Evolutionary conservation across 35 echinoderm and acorn worm genomes (phyloP).

Genomic region (Acanthaster planci): DNA sequence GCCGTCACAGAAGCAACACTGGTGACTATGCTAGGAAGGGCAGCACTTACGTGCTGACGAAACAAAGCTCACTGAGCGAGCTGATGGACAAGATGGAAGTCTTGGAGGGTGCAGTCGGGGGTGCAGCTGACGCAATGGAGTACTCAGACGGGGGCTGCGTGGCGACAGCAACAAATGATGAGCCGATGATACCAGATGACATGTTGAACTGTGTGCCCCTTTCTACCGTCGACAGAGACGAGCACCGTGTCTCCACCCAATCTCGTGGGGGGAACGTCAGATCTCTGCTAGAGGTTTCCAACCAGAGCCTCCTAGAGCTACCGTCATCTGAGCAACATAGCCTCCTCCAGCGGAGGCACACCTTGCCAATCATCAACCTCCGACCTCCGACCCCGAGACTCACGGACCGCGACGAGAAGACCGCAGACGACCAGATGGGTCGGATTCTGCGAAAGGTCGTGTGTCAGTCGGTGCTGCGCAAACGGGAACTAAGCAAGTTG

Average conservation of each 20-base stretch:
- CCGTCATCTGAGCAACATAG: too few relatives aligned
- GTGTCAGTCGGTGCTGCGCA: slow-evolving; percentile 26
- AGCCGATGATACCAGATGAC: slow-evolving; percentile 6
- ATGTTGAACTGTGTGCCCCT: neutral
- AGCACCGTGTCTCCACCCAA: neutral
- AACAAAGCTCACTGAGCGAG: neutral
- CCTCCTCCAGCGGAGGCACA: slow-evolving; percentile 2
- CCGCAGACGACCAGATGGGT: slow-evolving; percentile 25
- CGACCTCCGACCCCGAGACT: slow-evolving; percentile 47
- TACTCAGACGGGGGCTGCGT: neutral
- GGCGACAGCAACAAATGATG: neutral
- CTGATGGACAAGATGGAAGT: slow-evolving; percentile 19
- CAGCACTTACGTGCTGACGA: too few relatives aligned
- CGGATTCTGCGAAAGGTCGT: slow-evolving; percentile 39
- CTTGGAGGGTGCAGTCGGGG: slow-evolving; percentile 7
- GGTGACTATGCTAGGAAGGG: neutral
- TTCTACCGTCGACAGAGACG: neutral
- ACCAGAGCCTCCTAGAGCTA: neutral
- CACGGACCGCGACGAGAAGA: slow-evolving; percentile 46
- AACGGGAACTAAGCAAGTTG: slow-evolving; percentile 33
- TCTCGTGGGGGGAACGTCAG: neutral
- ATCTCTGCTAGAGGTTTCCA: neutral
- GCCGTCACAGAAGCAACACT: neutral
- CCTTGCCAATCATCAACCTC: slow-evolving; percentile 36
- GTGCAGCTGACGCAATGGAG: slow-evolving; percentile 11